Conservation (phyloP, 53 echinoderm and acorn worm species). For the Holothuria leucospilota region DNA sequence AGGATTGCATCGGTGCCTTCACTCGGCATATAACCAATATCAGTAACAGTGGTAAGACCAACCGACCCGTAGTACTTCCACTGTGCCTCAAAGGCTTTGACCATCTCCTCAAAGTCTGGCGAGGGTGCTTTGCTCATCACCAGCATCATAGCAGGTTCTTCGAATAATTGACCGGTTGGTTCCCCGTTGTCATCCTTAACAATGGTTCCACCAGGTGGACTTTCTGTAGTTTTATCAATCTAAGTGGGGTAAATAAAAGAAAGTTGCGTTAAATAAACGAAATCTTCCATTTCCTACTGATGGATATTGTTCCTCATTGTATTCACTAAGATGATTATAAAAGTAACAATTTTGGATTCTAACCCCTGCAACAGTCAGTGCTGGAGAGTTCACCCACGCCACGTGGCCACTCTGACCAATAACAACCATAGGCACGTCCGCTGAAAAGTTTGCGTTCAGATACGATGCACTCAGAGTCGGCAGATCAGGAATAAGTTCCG, state of each 20-base stretch:
- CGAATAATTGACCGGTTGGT: conserved; percentile 5
- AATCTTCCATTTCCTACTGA: too few species aligned
- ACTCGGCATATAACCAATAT: background rate
- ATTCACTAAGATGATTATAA: too few species aligned
- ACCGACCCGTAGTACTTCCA: conserved; percentile 1
- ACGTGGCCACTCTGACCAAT: conserved; percentile 73
- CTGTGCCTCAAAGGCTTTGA: background rate
- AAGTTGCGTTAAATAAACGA: too few species aligned
- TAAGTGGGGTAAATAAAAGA: background rate
- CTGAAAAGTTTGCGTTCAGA: conserved; percentile 60
- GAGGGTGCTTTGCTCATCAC: background rate
- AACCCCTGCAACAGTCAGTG: conserved; percentile 23
- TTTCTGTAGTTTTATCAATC: background rate
- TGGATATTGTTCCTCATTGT: too few species aligned
- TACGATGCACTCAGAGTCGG: conserved; percentile 58
- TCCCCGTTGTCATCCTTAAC: background rate
- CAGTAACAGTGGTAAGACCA: conserved; percentile 16
- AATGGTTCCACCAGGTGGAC: background rate
- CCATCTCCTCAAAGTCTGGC: background rate
- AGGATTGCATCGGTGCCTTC: background rate
- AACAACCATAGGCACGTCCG: conserved; percentile 55
- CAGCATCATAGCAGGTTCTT: background rate
- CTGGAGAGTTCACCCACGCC: conserved; percentile 59
- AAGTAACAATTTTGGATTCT: background rate
- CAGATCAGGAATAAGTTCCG: conserved; percentile 61